Evolutionary conservation across 2,113 vertebrate genomes (phyloP).

Genomic region (Phrynosoma blainvillii): DNA sequence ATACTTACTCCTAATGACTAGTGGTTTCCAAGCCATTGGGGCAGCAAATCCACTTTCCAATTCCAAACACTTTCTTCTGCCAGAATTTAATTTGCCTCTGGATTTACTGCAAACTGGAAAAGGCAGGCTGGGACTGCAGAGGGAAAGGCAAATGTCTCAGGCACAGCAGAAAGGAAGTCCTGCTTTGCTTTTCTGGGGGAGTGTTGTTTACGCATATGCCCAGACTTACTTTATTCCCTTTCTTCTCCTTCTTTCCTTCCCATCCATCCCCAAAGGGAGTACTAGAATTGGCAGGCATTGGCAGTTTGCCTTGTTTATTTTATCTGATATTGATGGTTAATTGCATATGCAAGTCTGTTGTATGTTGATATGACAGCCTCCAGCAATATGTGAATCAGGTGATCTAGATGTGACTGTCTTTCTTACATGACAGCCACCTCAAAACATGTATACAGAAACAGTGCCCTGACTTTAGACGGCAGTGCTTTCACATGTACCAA

Average conservation of each 20-base stretch:
- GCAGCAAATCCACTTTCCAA: background rate
- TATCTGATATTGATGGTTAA: too few relatives aligned
- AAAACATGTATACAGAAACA: background rate
- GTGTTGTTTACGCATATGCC: background rate
- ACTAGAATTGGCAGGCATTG: background rate
- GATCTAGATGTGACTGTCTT: background rate
- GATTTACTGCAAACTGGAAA: background rate
- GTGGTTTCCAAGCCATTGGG: too few relatives aligned
- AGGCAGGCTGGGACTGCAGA: background rate
- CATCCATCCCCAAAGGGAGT: too few relatives aligned
- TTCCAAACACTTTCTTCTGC: background rate
- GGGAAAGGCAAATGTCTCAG: background rate
- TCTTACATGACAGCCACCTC: background rate
- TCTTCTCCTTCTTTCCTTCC: background rate
- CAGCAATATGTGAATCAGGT: background rate
- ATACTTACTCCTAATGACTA: too few relatives aligned
- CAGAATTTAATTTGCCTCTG: rapidly evolving
- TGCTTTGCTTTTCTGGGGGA: background rate
- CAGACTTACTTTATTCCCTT: background rate
- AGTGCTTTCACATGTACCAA: background rate
- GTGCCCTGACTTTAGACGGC: background rate
- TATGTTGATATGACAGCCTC: background rate
- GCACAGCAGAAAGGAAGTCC: background rate
- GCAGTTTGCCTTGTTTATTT: background rate
- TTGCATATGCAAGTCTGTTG: background rate